These are phyloP conservation scores for Nannoperca australis DNA, from an alignment of 2,797 vertebrate species.

Conservation along the genomic window DNA sequence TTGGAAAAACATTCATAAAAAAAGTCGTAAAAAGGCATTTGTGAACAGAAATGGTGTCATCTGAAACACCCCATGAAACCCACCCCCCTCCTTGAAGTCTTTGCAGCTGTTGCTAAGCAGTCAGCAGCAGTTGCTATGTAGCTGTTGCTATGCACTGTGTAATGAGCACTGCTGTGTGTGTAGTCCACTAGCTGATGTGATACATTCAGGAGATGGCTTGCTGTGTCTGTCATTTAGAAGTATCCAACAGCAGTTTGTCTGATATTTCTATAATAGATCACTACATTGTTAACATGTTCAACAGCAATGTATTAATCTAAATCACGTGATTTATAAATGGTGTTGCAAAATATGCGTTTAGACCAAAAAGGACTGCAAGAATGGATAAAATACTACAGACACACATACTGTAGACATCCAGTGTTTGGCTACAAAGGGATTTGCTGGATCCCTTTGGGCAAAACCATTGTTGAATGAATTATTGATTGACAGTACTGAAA, in stretches of 20 bases:
- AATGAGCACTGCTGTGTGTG: constrained; percentile 75
- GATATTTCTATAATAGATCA: constrained; percentile 50
- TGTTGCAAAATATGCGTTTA: constrained; percentile 30
- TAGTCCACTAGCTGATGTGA: constrained; percentile 75
- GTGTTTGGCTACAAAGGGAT: constrained; percentile 60
- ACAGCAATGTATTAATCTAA: constrained; percentile 52
- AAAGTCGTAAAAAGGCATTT: constrained; percentile 67
- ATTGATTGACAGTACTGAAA: constrained; percentile 88
- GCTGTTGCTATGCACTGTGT: constrained; percentile 85
- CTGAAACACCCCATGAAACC: constrained; percentile 73
- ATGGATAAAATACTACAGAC: constrained; percentile 17
- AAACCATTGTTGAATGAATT: constrained; percentile 76
- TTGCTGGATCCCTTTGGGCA: constrained; percentile 70
- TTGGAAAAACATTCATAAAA: constrained; percentile 36
- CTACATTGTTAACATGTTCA: constrained; percentile 44
- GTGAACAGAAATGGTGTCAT: constrained; percentile 76
- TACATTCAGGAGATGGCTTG: constrained; percentile 71
- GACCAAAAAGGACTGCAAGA: background rate
- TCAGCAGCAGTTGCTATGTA: constrained; percentile 85
- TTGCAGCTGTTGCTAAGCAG: constrained; percentile 87
- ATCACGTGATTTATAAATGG: constrained; percentile 39
- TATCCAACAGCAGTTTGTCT: constrained; percentile 65
- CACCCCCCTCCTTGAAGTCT: constrained; percentile 71
- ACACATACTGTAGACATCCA: constrained; percentile 22
- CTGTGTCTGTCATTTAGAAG: constrained; percentile 73